phyloP scores from a whole-genome alignment of 2,797 vertebrate species.

The Adrianichthys oophorus region DNA sequence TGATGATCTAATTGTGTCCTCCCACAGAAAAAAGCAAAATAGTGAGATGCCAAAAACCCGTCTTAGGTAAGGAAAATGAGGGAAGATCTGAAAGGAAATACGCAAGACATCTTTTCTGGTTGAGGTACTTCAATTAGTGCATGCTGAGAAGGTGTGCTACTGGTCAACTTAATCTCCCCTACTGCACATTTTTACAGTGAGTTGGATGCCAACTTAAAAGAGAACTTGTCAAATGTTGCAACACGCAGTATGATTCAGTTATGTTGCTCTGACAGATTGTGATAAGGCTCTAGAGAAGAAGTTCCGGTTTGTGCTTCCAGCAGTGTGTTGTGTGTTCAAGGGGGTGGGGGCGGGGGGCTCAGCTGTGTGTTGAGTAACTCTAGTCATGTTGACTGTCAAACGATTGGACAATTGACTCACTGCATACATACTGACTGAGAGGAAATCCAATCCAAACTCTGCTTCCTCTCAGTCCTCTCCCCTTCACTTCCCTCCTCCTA shows the following conservation, averaged over 20 bases:
- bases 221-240: conserved; percentile 16
- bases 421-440: conserved; percentile 32
- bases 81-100: background rate
- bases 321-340: background rate
- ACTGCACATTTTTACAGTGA: conserved; percentile 8
- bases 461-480: conserved; percentile 62
- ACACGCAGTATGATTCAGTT: conserved; percentile 29
- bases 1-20: background rate
- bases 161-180: conserved; percentile 3
- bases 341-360: conserved; percentile 13
- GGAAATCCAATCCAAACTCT: conserved; percentile 62
- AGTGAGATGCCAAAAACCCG: background rate
- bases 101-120: conserved; percentile 1
- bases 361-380: conserved; percentile 50
- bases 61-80: background rate
- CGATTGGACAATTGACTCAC: conserved; percentile 57
- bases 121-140: background rate
- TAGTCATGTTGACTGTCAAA: conserved; percentile 47
- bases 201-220: conserved; percentile 17
- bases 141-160: conserved; percentile 2
- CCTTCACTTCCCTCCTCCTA: conserved; percentile 30
- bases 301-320: conserved; percentile 24
- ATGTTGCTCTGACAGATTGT: conserved; percentile 18
- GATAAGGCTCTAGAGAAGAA: conserved; percentile 17
- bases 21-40: background rate